Evolutionary conservation across 2,888 invertebrate species (phyloP).

Genomic region (Pycnomerus fuliginosus): DNA sequence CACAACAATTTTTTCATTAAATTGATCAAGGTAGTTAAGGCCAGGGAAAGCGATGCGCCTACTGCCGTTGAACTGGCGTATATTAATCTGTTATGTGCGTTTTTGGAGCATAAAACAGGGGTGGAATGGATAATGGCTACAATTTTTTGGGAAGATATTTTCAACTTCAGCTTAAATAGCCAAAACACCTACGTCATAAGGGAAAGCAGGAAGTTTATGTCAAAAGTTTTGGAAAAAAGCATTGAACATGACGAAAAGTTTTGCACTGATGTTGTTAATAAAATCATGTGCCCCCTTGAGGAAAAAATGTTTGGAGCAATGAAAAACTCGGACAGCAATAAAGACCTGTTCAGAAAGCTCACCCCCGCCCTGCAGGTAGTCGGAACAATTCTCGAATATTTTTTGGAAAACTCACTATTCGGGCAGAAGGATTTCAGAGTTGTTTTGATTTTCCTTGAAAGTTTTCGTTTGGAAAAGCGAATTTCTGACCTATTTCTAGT

Average conservation of each 20-base stretch:
- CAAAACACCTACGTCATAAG: slow-evolving; percentile 72
- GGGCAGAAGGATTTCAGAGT: slow-evolving; percentile 45
- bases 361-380: slow-evolving; percentile 60
- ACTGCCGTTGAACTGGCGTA: slow-evolving; percentile 69
- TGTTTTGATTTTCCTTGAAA: slow-evolving; percentile 46
- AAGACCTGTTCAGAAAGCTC: slow-evolving; percentile 51
- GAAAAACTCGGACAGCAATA: too few species aligned
- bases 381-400: slow-evolving; percentile 55
- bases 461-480: slow-evolving; percentile 49
- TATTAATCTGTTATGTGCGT: slow-evolving; percentile 61
- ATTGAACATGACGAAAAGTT: slow-evolving; percentile 56
- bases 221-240: slow-evolving; percentile 60
- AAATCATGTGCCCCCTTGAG: slow-evolving; percentile 61
- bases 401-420: slow-evolving; percentile 47
- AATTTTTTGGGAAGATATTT: slow-evolving; percentile 65
- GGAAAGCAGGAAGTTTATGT: slow-evolving; percentile 67
- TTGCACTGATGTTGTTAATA: slow-evolving; percentile 51
- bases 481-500: slow-evolving; percentile 51
- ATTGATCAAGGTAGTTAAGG: slow-evolving; percentile 45
- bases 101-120: slow-evolving; percentile 65
- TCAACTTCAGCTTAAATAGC: slow-evolving; percentile 63
- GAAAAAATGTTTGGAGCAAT: too few species aligned
- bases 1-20: slow-evolving; percentile 50
- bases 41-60: slow-evolving; percentile 49
- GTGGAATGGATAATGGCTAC: slow-evolving; percentile 64